Conservation (phyloP, 2,113 vertebrate genomes). For the Vulpes vulpes region DNA sequence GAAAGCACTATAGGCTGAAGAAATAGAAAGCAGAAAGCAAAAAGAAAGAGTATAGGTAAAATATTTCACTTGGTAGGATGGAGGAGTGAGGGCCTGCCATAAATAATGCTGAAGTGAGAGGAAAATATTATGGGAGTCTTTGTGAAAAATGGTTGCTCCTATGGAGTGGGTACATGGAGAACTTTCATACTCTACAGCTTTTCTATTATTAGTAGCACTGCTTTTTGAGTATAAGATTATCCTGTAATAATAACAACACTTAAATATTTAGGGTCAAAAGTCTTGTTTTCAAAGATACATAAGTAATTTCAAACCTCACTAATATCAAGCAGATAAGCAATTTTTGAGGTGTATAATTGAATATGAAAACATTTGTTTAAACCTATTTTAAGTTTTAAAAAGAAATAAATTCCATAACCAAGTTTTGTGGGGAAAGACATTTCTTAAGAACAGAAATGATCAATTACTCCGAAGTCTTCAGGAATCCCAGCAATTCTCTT, state of each 20-base stretch:
- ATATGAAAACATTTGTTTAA: background rate
- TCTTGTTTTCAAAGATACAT: background rate
- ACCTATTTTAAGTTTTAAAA: constrained; percentile 38
- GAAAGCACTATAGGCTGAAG: background rate
- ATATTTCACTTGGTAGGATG: background rate
- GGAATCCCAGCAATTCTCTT: background rate
- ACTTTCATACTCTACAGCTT: background rate
- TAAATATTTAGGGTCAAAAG: background rate
- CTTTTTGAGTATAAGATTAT: background rate
- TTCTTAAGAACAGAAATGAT: background rate
- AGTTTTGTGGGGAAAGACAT: background rate
- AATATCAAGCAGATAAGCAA: background rate
- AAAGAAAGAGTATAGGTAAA: background rate
- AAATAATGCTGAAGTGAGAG: background rate
- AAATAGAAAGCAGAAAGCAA: background rate
- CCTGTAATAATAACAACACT: background rate
- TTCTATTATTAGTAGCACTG: background rate
- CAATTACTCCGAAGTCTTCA: background rate
- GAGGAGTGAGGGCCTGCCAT: background rate
- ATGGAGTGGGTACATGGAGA: background rate
- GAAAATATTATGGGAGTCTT: background rate
- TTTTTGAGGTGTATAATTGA: background rate
- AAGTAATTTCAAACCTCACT: background rate
- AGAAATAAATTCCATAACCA: background rate
- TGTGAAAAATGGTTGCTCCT: background rate